Conservation (phyloP, 2,888 invertebrate species). For the Pteria penguin region DNA sequence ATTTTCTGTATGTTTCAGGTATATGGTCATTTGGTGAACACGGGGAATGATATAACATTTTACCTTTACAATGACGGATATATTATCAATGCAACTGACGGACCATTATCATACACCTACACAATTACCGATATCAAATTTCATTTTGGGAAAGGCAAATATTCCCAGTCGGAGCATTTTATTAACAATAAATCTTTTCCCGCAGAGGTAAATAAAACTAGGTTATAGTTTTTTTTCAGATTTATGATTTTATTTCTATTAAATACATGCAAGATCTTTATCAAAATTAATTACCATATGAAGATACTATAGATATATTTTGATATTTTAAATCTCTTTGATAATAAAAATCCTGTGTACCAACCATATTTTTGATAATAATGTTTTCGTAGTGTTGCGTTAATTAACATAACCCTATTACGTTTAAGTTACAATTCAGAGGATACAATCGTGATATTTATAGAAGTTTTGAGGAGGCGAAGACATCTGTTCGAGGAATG, state of each 20-base stretch:
- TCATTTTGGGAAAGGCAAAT: conserved; percentile 84
- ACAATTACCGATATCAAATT: conserved; percentile 95
- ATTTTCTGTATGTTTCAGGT: conserved; percentile 83
- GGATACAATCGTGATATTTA: conserved; percentile 41
- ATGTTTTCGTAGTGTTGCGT: too few species aligned
- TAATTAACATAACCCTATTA: not conserved
- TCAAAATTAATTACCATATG: too few species aligned
- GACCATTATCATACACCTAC: conserved; percentile 96
- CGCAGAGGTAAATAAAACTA: conserved; percentile 96
- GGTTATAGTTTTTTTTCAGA: not conserved
- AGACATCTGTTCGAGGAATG: conserved; percentile 27
- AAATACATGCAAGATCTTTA: too few species aligned
- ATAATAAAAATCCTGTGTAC: too few species aligned
- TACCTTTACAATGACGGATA: conserved; percentile 87
- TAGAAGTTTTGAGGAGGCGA: conserved; percentile 19
- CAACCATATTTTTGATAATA: too few species aligned
- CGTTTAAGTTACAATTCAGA: conserved; percentile 34
- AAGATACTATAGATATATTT: too few species aligned
- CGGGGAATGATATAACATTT: conserved; percentile 96
- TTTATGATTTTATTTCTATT: not conserved
- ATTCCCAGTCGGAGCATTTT: conserved; percentile 97
- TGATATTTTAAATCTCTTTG: too few species aligned
- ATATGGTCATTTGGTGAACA: conserved; percentile 93
- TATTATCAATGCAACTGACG: conserved; percentile 96
- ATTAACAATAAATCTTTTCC: conserved; percentile 98